Conservation (phyloP, 2,113 vertebrate species). For the Aix galericulata region DNA sequence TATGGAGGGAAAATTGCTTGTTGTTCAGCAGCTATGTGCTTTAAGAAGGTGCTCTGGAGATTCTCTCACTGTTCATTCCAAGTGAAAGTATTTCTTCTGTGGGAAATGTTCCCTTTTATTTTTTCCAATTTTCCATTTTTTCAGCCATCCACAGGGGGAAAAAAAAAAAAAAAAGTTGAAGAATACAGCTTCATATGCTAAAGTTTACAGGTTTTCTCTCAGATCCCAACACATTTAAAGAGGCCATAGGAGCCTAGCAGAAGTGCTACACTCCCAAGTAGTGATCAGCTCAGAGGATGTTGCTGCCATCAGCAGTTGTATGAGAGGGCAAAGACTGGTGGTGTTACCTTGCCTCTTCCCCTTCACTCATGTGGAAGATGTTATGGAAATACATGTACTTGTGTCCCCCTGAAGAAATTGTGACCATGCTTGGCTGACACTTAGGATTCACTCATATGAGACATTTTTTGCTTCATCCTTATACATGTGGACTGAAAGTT, state of each 20-base stretch:
- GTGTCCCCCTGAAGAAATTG: background rate
- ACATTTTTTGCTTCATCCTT: background rate
- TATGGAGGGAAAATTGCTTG: background rate
- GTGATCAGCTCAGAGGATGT: background rate
- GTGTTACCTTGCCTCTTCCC: background rate
- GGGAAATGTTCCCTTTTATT: background rate
- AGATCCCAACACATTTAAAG: background rate
- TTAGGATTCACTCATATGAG: background rate
- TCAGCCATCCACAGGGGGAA: background rate
- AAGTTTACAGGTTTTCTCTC: background rate
- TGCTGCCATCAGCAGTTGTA: background rate
- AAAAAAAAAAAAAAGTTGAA: background rate
- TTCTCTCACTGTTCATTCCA: background rate
- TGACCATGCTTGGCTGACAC: background rate
- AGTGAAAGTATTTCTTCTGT: background rate
- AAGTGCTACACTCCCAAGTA: background rate
- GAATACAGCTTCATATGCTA: background rate
- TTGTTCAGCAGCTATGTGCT: background rate
- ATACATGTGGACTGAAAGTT: background rate
- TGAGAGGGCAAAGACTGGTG: accelerated
- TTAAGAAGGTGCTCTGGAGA: background rate
- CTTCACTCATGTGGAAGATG: background rate
- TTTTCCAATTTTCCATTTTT: background rate
- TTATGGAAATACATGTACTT: background rate
- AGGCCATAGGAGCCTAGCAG: background rate